Conservation (phyloP, 2,113 vertebrate species). For the Muntiacus muntjak region DNA sequence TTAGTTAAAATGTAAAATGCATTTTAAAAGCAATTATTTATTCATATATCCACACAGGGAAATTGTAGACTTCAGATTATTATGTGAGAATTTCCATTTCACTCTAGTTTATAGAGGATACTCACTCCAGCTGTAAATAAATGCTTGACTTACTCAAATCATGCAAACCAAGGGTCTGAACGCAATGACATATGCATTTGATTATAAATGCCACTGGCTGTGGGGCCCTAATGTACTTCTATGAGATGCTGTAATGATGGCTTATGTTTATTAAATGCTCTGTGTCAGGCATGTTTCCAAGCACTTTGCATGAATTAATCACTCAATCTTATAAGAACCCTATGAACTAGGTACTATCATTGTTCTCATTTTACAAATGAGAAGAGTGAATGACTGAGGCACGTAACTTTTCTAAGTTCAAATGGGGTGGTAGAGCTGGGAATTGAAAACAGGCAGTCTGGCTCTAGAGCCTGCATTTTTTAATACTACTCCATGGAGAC, state of each 20-base stretch:
- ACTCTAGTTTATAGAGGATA: background rate
- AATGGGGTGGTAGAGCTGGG: background rate
- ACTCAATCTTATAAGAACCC: background rate
- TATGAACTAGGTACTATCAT: background rate
- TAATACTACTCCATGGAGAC: background rate
- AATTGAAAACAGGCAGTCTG: background rate
- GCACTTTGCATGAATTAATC: background rate
- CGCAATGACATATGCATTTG: background rate
- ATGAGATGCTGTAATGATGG: background rate
- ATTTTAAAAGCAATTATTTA: slow-evolving; percentile 20
- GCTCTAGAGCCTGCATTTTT: background rate
- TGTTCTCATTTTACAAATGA: background rate
- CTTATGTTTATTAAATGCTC: background rate
- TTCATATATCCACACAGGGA: background rate
- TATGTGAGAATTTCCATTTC: slow-evolving; percentile 9
- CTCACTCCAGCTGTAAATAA: background rate
- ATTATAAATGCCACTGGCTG: background rate
- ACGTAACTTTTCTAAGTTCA: background rate
- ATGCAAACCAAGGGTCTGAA: background rate
- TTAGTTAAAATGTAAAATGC: background rate
- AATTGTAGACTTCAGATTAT: background rate
- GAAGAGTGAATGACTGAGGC: background rate
- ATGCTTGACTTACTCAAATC: background rate
- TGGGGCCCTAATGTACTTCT: background rate
- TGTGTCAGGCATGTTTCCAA: background rate